These are phyloP conservation scores for Heteromyza rotundicornis DNA, from an alignment of 2,888 invertebrate species.

Conservation along the genomic window DNA sequence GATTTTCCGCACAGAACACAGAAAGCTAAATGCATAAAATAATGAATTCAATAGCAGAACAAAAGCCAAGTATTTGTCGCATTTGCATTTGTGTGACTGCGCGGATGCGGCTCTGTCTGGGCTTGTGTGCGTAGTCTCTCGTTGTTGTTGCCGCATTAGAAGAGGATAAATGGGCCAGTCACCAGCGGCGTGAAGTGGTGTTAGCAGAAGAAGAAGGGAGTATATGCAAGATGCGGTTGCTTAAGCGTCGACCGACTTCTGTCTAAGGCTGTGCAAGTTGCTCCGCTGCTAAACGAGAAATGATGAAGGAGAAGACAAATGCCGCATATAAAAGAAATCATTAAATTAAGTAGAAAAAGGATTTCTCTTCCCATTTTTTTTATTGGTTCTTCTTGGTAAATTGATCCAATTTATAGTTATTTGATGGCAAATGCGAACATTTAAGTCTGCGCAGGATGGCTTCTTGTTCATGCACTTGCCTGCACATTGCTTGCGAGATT, in stretches of 20 bases:
- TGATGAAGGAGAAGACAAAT: not conserved
- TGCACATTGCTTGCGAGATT: not conserved
- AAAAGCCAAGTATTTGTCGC: not conserved
- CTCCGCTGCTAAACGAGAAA: not conserved
- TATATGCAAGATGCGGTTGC: not conserved
- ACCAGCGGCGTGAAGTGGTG: no score
- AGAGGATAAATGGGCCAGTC: no score
- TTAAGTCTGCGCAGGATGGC: no score
- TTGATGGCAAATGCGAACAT: conserved; percentile 50
- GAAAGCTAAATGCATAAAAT: not conserved
- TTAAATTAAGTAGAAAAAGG: conserved; percentile 22
- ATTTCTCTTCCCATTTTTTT: no score
- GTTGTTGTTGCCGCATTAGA: not conserved
- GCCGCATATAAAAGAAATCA: conserved; percentile 22
- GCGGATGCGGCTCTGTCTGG: not conserved
- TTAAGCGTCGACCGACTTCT: no score
- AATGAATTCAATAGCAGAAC: not conserved
- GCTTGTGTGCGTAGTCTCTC: no score
- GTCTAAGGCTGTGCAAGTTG: not conserved
- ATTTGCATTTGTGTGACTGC: conserved; percentile 1
- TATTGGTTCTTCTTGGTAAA: no score
- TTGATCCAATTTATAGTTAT: conserved; percentile 60
- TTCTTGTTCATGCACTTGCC: no score
- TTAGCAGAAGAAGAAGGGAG: no score
- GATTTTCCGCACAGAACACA: not conserved